Conservation (phyloP, 2,888 invertebrate species). For the Nephrotoma appendiculata region DNA sequence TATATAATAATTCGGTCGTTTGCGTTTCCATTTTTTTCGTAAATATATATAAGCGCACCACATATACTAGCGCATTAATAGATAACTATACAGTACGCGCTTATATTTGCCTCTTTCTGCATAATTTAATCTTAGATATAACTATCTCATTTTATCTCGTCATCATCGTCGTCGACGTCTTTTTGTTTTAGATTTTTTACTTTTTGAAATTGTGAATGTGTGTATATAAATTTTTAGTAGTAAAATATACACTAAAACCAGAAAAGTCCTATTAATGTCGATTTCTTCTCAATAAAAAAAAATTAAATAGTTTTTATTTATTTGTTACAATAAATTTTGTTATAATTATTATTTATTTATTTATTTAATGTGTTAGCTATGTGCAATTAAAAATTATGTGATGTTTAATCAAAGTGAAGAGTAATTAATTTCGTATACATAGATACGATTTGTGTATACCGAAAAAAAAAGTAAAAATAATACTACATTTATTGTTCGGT, state of each 20-base stretch:
- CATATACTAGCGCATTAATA: not conserved
- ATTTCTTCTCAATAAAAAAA: conserved; percentile 5
- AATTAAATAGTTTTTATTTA: not conserved
- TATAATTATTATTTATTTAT: not conserved
- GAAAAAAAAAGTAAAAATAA: not conserved
- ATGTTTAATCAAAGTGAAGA: not conserved
- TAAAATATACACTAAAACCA: not conserved
- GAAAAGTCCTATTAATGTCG: conserved; percentile 5
- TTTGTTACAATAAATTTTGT: not conserved
- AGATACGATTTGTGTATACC: not conserved
- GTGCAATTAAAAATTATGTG: not conserved
- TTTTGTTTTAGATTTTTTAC: not conserved
- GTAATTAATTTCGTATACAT: not conserved
- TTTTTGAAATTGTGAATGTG: not conserved
- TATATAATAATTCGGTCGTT: not conserved
- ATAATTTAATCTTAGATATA: not conserved
- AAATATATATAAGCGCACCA: not conserved
- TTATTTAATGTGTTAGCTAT: not conserved
- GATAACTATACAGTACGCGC: not conserved
- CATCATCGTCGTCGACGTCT: not conserved
- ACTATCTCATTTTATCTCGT: not conserved
- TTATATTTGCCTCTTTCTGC: not conserved
- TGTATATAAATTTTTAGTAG: not conserved
- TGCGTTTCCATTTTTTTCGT: not conserved
- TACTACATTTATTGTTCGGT: not conserved